Conservation (phyloP, 2,797 vertebrate species). For the Myiothlypis chrysogaster region DNA sequence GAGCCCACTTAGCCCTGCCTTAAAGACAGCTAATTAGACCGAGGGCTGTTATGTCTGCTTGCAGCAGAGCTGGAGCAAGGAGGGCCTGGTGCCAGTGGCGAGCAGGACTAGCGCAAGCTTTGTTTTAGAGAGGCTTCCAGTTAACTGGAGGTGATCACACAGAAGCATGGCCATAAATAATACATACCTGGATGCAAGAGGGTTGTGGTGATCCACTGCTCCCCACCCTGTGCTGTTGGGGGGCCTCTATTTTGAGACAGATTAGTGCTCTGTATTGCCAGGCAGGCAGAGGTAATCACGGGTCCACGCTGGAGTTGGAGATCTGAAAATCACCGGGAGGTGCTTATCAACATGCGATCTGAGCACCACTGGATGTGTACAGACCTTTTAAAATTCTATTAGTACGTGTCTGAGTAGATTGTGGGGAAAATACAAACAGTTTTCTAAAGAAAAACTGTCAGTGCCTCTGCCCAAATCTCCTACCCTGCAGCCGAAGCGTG, state of each 20-base stretch:
- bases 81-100: background rate
- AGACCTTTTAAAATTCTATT: constrained; percentile 60
- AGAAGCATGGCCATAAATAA: constrained; percentile 36
- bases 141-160: constrained; percentile 40
- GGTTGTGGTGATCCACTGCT: background rate
- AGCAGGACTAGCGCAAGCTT: constrained; percentile 4
- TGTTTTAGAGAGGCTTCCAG: constrained; percentile 42
- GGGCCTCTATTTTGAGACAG: constrained; percentile 5
- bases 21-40: constrained; percentile 72
- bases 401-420: constrained; percentile 41
- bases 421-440: constrained; percentile 4
- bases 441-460: constrained; percentile 29
- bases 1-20: constrained; percentile 68
- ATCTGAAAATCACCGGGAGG: background rate
- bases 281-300: background rate
- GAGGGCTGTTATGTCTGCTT: constrained; percentile 32
- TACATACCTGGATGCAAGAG: constrained; percentile 16
- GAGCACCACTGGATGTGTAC: background rate
- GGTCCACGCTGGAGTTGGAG: background rate
- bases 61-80: background rate
- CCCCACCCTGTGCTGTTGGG: rapidly evolving
- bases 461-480: constrained; percentile 20
- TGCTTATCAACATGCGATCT: constrained; percentile 28
- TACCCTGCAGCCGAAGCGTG: constrained; percentile 23
- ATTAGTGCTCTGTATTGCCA: background rate